Evolutionary conservation across 2,113 vertebrate genomes (phyloP).

Genomic region (Dasyurus viverrinus): DNA sequence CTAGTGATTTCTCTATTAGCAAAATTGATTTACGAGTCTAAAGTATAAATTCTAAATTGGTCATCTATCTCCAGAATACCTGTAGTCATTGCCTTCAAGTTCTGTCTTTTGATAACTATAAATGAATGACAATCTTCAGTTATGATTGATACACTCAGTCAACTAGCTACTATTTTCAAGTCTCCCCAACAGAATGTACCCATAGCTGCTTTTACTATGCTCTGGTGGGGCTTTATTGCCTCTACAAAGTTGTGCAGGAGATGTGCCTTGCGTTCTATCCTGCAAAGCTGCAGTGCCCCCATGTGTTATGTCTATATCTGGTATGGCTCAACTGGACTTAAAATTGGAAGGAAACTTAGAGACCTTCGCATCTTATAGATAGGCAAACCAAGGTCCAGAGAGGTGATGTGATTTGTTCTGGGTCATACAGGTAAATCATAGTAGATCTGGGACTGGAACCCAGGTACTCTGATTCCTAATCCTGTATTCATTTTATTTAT

Average conservation of each 20-base stretch:
- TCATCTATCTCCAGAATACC: not conserved
- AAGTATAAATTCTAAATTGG: not conserved
- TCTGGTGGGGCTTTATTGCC: not conserved
- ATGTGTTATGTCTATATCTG: not conserved
- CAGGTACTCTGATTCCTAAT: not conserved
- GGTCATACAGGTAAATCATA: not conserved
- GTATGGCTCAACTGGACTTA: not conserved
- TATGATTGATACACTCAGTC: not conserved
- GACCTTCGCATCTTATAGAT: not conserved
- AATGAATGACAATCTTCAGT: not conserved
- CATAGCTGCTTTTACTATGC: not conserved
- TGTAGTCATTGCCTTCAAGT: not conserved
- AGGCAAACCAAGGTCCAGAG: not conserved
- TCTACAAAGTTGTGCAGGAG: not conserved
- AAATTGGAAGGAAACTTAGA: not conserved
- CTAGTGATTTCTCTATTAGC: not conserved
- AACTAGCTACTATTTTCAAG: not conserved
- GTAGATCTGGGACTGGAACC: not conserved
- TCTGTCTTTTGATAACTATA: not conserved
- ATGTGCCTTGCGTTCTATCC: not conserved
- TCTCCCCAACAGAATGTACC: not conserved
- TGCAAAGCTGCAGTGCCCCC: not conserved
- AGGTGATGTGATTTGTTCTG: not conserved
- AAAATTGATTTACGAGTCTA: not conserved
- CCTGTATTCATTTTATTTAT: not conserved